These are phyloP conservation scores for Trichosurus vulpecula DNA, from an alignment of 2,797 vertebrate genomes.

Conservation along the genomic window DNA sequence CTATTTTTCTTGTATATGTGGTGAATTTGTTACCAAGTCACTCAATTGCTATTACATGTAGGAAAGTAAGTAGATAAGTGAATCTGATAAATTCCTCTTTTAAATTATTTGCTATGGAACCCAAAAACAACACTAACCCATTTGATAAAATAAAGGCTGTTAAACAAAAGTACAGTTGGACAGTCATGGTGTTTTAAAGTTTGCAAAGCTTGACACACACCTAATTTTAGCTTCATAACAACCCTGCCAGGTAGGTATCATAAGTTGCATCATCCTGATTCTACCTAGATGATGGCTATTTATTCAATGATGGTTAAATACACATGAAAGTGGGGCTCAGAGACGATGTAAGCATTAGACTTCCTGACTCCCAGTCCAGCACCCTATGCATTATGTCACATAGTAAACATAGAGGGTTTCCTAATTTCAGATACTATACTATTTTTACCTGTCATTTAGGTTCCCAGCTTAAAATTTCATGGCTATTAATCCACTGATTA, in stretches of 20 bases:
- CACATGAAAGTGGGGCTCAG: no score
- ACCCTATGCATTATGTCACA: not conserved
- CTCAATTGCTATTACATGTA: not conserved
- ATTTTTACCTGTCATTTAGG: not conserved
- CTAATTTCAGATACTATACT: not conserved
- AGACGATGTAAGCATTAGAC: not conserved
- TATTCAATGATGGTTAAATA: not conserved
- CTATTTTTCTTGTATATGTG: not conserved
- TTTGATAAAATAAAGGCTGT: not conserved
- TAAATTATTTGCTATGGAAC: not conserved
- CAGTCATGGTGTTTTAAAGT: not conserved
- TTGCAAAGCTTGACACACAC: not conserved
- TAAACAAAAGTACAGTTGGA: not conserved
- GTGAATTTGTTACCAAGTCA: not conserved
- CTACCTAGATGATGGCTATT: not conserved
- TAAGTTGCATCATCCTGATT: not conserved
- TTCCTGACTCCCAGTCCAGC: not conserved
- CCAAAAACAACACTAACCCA: not conserved
- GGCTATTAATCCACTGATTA: not conserved
- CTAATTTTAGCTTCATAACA: not conserved
- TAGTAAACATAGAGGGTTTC: not conserved
- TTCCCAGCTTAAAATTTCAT: not conserved
- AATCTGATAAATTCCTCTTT: not conserved
- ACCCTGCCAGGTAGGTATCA: not conserved
- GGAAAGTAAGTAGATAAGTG: not conserved